These are phyloP conservation scores for Sericinus montela DNA, from an alignment of 2,888 invertebrate genomes.

Conservation along the genomic window DNA sequence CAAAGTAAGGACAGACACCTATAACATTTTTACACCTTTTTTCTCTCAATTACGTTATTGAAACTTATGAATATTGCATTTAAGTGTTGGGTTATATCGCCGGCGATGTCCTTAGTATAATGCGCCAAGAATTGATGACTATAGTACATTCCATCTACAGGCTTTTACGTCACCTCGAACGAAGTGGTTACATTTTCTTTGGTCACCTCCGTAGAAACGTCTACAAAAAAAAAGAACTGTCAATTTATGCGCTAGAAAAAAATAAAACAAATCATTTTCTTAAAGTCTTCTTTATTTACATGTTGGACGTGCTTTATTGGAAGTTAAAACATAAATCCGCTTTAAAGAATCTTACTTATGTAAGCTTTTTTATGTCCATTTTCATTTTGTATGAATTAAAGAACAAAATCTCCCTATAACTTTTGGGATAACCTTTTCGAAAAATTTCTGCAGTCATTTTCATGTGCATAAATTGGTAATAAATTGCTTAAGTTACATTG, in stretches of 20 bases:
- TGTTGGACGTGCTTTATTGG: too few species aligned
- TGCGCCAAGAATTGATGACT: conserved; percentile 9
- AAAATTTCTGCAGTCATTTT: conserved; percentile 1
- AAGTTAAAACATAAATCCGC: conserved; percentile 3
- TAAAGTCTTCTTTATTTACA: background rate
- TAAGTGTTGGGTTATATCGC: conserved; percentile 2
- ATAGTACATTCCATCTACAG: background rate
- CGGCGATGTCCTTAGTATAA: conserved; percentile 8
- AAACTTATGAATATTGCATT: conserved; percentile 13
- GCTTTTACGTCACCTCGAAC: conserved; percentile 4
- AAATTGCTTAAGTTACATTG: conserved; percentile 10
- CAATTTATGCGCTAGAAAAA: background rate
- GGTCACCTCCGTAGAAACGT: background rate
- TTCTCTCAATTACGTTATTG: conserved; percentile 7
- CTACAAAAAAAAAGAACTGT: conserved; percentile 5
- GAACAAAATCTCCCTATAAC: background rate
- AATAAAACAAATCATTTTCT: background rate
- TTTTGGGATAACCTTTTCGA: background rate
- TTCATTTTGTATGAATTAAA: conserved; percentile 1
- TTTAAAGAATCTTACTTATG: background rate
- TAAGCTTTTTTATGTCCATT: background rate
- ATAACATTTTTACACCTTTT: conserved; percentile 11
- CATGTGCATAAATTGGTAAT: conserved; percentile 17
- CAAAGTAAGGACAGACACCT: background rate
- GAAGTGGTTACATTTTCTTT: too few species aligned